Evolutionary conservation across 2,888 invertebrate species (phyloP).

Genomic region (Amphipoea oculea): DNA sequence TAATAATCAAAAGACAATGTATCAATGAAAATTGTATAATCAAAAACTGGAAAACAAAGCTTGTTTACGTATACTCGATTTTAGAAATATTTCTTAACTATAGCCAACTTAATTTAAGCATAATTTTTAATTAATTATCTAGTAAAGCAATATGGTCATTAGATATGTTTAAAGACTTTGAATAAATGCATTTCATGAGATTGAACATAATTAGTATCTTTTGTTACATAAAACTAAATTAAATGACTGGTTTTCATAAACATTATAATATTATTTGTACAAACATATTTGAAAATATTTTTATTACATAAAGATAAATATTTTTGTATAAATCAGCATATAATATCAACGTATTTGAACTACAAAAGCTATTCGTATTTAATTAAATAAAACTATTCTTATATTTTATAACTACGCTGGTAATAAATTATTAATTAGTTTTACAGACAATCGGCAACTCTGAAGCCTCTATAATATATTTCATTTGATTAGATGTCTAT

Average conservation of each 20-base stretch:
- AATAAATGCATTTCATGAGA: slow-evolving; percentile 63
- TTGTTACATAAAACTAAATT: slow-evolving; percentile 52
- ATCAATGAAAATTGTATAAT: slow-evolving; percentile 49
- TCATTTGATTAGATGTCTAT: slow-evolving; percentile 52
- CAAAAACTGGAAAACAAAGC: slow-evolving; percentile 32
- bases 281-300: slow-evolving; percentile 33
- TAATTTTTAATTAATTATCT: slow-evolving; percentile 26
- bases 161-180: slow-evolving; percentile 33
- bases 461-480: slow-evolving; percentile 66
- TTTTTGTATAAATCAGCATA: slow-evolving; percentile 27
- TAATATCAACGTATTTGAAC: slow-evolving; percentile 10
- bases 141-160: slow-evolving; percentile 44
- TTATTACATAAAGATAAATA: slow-evolving; percentile 8
- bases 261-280: slow-evolving; percentile 43
- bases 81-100: slow-evolving; percentile 40
- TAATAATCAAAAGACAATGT: slow-evolving; percentile 31
- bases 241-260: slow-evolving; percentile 57
- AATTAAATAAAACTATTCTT: slow-evolving; percentile 70
- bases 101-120: slow-evolving; percentile 41
- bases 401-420: slow-evolving; percentile 40
- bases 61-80: slow-evolving; percentile 31
- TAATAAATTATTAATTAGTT: slow-evolving; percentile 57
- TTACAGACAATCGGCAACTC: slow-evolving; percentile 60
- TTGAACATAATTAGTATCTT: slow-evolving; percentile 51
- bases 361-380: slow-evolving; percentile 22